Conservation (phyloP, 1,140 invertebrate genomes). For the Macrobrachium nipponense region DNA sequence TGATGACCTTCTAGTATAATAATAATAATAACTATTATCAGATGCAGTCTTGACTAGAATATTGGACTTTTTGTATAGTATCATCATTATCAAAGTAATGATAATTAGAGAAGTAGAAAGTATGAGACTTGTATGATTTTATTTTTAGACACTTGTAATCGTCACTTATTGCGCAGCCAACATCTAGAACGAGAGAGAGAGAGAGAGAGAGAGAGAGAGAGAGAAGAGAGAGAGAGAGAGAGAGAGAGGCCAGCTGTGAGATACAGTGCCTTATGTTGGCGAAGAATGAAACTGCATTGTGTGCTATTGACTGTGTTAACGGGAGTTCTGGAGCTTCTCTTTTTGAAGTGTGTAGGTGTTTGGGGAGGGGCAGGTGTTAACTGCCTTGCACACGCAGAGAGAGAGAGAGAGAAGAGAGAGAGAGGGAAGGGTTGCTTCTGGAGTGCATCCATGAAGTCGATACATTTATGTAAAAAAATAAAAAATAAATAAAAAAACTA, state of each 20-base stretch:
- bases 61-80: no score
- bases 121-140: no score
- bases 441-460: background rate
- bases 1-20: no score
- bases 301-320: background rate
- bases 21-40: no score
- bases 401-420: background rate
- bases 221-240: background rate
- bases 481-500: no score
- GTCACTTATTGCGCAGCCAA: background rate
- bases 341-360: background rate
- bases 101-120: background rate
- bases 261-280: background rate
- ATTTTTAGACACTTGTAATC: no score
- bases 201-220: background rate
- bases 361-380: background rate
- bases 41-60: no score
- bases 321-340: no score
- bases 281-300: constrained; percentile 6
- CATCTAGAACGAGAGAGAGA: background rate
- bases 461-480: background rate
- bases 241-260: constrained; percentile 1
- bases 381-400: background rate
- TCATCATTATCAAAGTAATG: background rate
- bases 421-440: no score